Percentiles rank a stretch among this genome's conserved stretches.
These are phyloP conservation scores for Lacanobia wlatinum DNA, from an alignment of 2,888 invertebrate species.

Conservation along the genomic window DNA sequence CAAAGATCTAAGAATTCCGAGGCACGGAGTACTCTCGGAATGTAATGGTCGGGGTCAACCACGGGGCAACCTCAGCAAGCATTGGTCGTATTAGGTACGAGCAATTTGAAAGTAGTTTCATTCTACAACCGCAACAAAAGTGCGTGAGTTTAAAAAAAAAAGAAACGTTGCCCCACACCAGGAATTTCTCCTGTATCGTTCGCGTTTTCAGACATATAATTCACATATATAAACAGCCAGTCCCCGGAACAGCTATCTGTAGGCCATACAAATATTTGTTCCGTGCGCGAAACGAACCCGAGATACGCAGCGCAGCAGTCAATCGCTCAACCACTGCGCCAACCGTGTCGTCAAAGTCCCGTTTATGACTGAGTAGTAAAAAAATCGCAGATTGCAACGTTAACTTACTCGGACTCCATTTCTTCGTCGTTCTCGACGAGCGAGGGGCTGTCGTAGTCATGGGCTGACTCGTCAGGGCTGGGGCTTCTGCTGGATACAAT, in stretches of 20 bases:
- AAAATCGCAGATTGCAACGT: background rate
- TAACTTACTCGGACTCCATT: constrained; percentile 20
- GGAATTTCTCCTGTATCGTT: no score
- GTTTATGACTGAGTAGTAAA: background rate
- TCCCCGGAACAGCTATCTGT: no score
- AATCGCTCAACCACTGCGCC: no score
- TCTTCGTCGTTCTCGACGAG: constrained; percentile 17
- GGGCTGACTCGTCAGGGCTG: background rate
- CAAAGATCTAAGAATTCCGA: background rate
- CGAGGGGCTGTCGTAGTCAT: constrained; percentile 22
- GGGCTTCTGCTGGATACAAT: background rate
- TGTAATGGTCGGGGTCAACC: background rate
- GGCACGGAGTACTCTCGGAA: background rate
- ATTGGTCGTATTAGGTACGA: background rate
- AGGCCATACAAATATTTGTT: no score
- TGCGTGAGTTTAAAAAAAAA: background rate
- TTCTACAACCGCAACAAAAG: background rate
- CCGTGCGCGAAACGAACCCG: no score
- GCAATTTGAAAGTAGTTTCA: background rate
- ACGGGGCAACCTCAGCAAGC: background rate
- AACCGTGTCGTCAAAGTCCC: no score
- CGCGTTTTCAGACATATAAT: no score
- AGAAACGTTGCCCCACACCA: no score
- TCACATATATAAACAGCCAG: no score
- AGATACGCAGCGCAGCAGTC: no score